Base-by-base conservation (phyloP, 1,140 invertebrate genomes). In the Bombus pascuorum region DNA sequence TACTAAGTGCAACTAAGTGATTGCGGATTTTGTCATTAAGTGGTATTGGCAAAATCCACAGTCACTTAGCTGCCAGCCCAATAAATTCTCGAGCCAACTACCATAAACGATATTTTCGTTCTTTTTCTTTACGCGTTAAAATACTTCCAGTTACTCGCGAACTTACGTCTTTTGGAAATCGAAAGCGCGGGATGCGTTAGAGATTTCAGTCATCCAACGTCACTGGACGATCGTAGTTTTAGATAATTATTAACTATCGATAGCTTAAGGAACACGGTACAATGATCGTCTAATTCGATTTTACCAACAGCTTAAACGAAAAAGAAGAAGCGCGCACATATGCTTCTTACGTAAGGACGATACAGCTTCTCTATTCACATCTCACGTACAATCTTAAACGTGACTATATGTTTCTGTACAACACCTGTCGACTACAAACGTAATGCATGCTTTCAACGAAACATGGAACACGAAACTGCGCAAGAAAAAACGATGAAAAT, bases 351-450 rank as follows among this genome's bases (percentile, higher is more conserved):
- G 70, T 34, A 44, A 73, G 59, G 15, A 75, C 70, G 68, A 75
- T 47, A 8, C 32, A 75, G n/a, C n/a, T 39, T 82, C 80, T 74
- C 71, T 65, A 74, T 75, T 82, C 59, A 13, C 71, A 74, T 74
- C 71, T 74, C 70, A 42, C 53, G 34, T 74, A 62, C 53, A 32
- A 82, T 82, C 81, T 75, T n/a, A 75, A 82, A 82, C 42, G 44
- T 42, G 66, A 81, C 80, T 39, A 73, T 62, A 73, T 25, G 77
- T 62, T 42, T n/a, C 53, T 32, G 13, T 44, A 57, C 28, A 72
- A 62, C 53, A 62, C 70, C 37, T 42, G 47, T 42, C 44, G 18
- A 22, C 18, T 25, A 44, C 57, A 15, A 71, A 59, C 15, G 44
- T 70, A 72, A 81, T 39, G 34, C 2, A n/a, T 28, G 22, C 32